These are phyloP conservation scores for Eledone cirrhosa DNA, from an alignment of 2,888 invertebrate species.

Conservation along the genomic window DNA sequence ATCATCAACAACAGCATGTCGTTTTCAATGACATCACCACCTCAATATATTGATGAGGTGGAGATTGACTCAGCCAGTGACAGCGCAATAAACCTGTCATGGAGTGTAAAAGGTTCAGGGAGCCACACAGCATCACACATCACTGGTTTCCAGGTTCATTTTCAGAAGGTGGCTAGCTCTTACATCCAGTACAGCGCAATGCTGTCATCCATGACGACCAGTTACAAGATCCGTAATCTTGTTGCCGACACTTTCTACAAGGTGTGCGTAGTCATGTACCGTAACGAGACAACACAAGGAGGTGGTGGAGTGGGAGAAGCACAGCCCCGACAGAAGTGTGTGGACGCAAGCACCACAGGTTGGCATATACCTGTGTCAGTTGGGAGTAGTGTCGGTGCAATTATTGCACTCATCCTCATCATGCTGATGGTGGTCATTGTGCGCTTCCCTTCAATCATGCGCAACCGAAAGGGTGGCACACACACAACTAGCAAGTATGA, in stretches of 20 bases:
- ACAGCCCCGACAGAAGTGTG: slow-evolving; percentile 45
- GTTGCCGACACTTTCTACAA: slow-evolving; percentile 60
- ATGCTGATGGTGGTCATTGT: slow-evolving; percentile 57
- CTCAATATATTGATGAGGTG: slow-evolving; percentile 21
- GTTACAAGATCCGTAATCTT: slow-evolving; percentile 53
- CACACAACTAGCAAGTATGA: slow-evolving; percentile 52
- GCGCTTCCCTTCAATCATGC: slow-evolving; percentile 46
- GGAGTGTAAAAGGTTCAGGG: slow-evolving; percentile 43
- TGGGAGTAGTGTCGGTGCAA: slow-evolving; percentile 60
- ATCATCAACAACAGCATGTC: neutral
- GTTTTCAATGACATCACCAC: slow-evolving; percentile 23
- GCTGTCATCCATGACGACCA: slow-evolving; percentile 39
- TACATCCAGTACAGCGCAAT: slow-evolving; percentile 54
- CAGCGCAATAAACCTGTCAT: slow-evolving; percentile 51
- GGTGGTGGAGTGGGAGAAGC: neutral
- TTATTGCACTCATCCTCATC: slow-evolving; percentile 58
- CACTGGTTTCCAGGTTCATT: slow-evolving; percentile 50
- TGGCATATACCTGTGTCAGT: slow-evolving; percentile 62
- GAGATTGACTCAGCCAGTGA: slow-evolving; percentile 51
- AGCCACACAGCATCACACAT: slow-evolving; percentile 36
- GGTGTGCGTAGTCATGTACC: slow-evolving; percentile 55
- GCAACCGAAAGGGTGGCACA: slow-evolving; percentile 37
- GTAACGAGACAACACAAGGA: slow-evolving; percentile 43
- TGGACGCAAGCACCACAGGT: slow-evolving; percentile 57
- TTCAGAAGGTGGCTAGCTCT: slow-evolving; percentile 54